Base-by-base conservation (phyloP, 35 echinoderm and acorn worm genomes). In the Strongylocentrotus purpuratus region DNA sequence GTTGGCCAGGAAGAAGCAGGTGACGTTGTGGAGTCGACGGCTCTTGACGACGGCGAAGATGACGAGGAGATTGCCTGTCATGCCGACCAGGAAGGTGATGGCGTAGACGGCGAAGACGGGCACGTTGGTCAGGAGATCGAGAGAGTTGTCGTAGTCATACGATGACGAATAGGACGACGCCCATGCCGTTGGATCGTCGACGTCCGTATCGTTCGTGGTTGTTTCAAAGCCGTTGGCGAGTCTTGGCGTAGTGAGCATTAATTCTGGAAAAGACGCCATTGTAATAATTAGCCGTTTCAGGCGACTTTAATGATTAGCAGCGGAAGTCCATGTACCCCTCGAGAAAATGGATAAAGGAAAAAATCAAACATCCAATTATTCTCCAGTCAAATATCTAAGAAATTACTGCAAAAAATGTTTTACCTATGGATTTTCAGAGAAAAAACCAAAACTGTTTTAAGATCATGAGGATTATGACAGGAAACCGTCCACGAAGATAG, bases 21-120 rank as follows among this genome's bases (percentile, higher is more conserved):
- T 99, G 1, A 97, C 96, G 9, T 95, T 99, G 92, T 99, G 97
- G 7, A 99, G 97, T 28, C 96, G 94, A 33, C 96, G 85, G 48
- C 96, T 96, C 61, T 88, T 90, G 70, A 96, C 89, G 18, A 99
- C 96, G 14, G 97, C 65, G 60, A 97, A 96, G 86, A 99, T 95
- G 33, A 99, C 97, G 4, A 99, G 85, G 47, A 61, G 86, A 48
- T 99, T 99, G 7, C 97, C 97, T 6, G 86, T 95, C 31, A 99
- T 85, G 12, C 97, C 97, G 4, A 96, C 47, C 8, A 99, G 31
- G 95, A 99, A 99, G n/a, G 94, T 94, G 20, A 99, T 22, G 18
- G 94, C 33, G 86, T 97, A 99, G 4, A 95, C 45, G 11, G 47
- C 31, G 14, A 92, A 92, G 46, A 96, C 13, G 28, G 97, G 86